Conservation (phyloP, 1,140 invertebrate species). For the Drosophila athabasca region DNA sequence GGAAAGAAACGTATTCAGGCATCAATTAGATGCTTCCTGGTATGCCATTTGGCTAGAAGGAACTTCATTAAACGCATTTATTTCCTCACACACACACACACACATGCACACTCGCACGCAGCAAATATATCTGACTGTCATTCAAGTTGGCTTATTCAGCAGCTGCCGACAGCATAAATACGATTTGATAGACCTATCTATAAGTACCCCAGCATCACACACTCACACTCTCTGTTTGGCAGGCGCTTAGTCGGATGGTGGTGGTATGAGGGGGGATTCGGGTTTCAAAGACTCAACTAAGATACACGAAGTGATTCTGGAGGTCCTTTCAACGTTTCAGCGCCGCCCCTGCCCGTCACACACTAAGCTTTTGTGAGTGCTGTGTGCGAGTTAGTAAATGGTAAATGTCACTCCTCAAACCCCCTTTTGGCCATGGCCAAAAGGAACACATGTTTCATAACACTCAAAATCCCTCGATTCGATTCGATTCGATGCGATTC, state of each 20-base stretch:
- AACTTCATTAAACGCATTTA: slow-evolving; percentile 72
- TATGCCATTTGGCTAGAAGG: slow-evolving; percentile 48
- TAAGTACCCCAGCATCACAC: slow-evolving; percentile 11
- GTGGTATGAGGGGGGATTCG: too few species aligned
- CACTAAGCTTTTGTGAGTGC: too few species aligned
- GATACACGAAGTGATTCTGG: too few species aligned
- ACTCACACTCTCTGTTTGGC: slow-evolving; percentile 1
- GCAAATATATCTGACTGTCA: slow-evolving; percentile 51
- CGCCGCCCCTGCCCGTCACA: too few species aligned
- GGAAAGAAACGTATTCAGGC: slow-evolving; percentile 31
- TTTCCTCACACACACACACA: slow-evolving; percentile 36
- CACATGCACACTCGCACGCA: slow-evolving; percentile 7
- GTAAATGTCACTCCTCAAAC: background rate
- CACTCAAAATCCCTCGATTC: slow-evolving; percentile 57
- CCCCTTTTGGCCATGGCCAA: background rate
- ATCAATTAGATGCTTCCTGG: slow-evolving; percentile 65
- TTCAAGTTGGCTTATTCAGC: slow-evolving; percentile 50
- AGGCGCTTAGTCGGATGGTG: background rate
- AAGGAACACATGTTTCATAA: slow-evolving; percentile 69
- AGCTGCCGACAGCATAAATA: slow-evolving; percentile 60
- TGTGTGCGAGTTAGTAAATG: background rate
- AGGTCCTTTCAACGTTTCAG: too few species aligned
- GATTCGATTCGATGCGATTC: slow-evolving; percentile 14
- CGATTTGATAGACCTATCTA: slow-evolving; percentile 40
- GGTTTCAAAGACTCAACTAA: too few species aligned